These are phyloP conservation scores for Hemiscyllium ocellatum DNA, from an alignment of 2,113 vertebrate genomes.

Conservation along the genomic window DNA sequence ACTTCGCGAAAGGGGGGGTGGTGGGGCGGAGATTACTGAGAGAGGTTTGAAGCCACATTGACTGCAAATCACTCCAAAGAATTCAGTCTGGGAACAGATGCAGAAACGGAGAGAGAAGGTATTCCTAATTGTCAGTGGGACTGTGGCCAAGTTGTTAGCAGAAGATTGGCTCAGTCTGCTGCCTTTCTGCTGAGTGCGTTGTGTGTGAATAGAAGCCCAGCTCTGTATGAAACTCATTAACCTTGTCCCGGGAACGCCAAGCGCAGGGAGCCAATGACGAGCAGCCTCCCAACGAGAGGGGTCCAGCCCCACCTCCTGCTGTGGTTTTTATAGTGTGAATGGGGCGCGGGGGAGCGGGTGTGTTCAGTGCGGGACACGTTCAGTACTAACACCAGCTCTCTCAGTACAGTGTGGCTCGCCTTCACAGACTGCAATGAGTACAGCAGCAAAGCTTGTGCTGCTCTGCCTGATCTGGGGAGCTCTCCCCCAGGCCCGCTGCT, in stretches of 20 bases:
- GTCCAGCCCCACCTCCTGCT: background rate
- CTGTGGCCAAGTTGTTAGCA: background rate
- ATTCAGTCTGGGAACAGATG: slow-evolving; percentile 7
- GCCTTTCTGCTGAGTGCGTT: background rate
- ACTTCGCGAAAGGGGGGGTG: background rate
- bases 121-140: background rate
- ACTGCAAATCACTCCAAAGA: background rate
- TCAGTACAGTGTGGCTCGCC: slow-evolving; percentile 43
- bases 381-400: slow-evolving; percentile 47
- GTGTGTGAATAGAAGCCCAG: background rate
- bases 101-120: background rate
- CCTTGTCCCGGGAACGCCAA: background rate
- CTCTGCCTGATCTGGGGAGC: slow-evolving; percentile 54
- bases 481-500: slow-evolving; percentile 49
- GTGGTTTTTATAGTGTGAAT: background rate
- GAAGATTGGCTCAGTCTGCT: too few species aligned
- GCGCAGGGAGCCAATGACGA: background rate
- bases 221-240: background rate
- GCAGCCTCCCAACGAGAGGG: background rate
- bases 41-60: background rate
- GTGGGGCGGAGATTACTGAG: too few species aligned
- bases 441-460: slow-evolving; percentile 49
- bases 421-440: slow-evolving; percentile 48
- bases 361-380: slow-evolving; percentile 48
- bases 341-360: background rate